A percentile compares a stretch with the other conserved stretches of the same genome.
Evolutionary conservation across 2,797 vertebrate genomes (phyloP).

Genomic region (Vipera latastei): DNA sequence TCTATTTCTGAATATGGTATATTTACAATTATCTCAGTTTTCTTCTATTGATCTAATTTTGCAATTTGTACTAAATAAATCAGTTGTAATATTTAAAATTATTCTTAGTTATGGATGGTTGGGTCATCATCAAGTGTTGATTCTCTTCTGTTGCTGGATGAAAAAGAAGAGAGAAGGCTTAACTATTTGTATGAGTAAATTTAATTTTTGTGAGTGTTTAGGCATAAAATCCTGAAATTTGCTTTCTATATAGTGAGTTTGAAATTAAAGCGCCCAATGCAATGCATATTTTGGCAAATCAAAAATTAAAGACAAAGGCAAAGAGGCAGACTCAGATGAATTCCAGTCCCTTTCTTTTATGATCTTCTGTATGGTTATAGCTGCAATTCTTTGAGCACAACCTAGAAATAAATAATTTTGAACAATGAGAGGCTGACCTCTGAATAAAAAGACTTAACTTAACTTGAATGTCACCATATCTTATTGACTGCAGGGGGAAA

Average conservation of each 20-base stretch:
- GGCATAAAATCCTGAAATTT: slow-evolving; percentile 23
- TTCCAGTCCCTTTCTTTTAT: neutral
- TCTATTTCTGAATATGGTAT: slow-evolving; percentile 46
- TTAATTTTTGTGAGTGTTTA: slow-evolving; percentile 48
- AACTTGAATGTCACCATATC: neutral
- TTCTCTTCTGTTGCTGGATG: slow-evolving; percentile 60
- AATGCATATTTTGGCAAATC: slow-evolving; percentile 24
- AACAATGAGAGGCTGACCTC: neutral
- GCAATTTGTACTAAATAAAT: neutral
- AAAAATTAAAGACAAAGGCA: slow-evolving; percentile 23
- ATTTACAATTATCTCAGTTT: slow-evolving; percentile 54
- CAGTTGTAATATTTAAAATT: slow-evolving; percentile 46
- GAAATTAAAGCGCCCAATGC: slow-evolving; percentile 34
- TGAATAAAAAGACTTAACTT: neutral
- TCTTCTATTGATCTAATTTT: slow-evolving; percentile 53
- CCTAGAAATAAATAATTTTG: neutral
- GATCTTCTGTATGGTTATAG: neutral
- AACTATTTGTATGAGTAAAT: slow-evolving; percentile 41
- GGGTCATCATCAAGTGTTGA: slow-evolving; percentile 52
- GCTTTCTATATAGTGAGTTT: slow-evolving; percentile 50
- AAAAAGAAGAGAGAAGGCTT: slow-evolving; percentile 47
- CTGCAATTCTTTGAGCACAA: neutral
- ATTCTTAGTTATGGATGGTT: slow-evolving; percentile 56
- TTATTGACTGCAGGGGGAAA: neutral
- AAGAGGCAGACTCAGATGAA: neutral